Evolutionary conservation across 1,140 invertebrate genomes (phyloP).

Genomic region (Grapholita molesta): DNA sequence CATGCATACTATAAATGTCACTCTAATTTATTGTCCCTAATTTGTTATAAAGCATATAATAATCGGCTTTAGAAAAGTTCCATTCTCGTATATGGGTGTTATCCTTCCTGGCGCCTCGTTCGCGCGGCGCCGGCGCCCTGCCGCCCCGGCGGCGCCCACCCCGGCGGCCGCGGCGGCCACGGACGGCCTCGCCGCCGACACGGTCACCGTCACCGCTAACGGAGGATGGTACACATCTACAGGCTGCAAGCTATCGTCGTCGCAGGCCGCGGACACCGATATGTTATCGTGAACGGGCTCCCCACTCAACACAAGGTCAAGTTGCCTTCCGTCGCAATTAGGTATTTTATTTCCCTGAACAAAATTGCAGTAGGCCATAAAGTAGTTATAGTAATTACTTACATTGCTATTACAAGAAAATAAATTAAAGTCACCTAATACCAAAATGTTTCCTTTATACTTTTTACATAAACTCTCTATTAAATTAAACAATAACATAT

Average conservation of each 20-base stretch:
- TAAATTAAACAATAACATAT: constrained; percentile 21
- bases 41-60: not conserved
- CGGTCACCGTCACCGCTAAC: constrained; percentile 5
- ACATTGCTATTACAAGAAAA: not conserved
- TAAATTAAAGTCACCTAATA: constrained; percentile 19
- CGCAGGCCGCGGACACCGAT: constrained; percentile 8
- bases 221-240: constrained; percentile 25
- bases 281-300: not conserved
- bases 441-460: constrained; percentile 13
- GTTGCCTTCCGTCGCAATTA: constrained; percentile 22
- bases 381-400: constrained; percentile 19
- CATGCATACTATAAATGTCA: constrained; percentile 17
- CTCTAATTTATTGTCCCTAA: constrained; percentile 16
- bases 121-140: not conserved
- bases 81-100: constrained; percentile 1
- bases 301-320: constrained; percentile 30
- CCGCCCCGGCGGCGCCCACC: not conserved
- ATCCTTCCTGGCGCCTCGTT: not conserved
- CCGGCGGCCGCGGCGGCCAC: not conserved
- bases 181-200: not conserved
- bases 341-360: constrained; percentile 18
- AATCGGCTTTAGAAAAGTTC: constrained; percentile 27
- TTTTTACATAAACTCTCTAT: constrained; percentile 20
- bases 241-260: constrained; percentile 21
- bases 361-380: constrained; percentile 20